Conservation (phyloP, 1,140 invertebrate genomes). For the Lutraria rhynchaena region DNA sequence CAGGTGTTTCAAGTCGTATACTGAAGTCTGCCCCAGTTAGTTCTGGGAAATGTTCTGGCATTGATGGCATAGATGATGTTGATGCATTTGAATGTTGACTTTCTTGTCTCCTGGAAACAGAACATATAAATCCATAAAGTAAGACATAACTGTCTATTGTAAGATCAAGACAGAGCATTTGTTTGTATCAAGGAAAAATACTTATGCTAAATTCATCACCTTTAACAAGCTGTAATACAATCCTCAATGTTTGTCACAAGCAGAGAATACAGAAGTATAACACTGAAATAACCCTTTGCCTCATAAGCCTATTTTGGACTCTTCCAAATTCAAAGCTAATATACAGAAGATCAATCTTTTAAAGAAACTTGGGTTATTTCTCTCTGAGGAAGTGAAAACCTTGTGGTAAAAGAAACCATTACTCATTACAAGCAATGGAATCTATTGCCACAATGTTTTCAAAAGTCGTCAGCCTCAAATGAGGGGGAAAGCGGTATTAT, state of each 20-base stretch:
- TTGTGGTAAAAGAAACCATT: too few species aligned
- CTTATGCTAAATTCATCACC: neutral
- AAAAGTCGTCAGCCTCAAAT: too few species aligned
- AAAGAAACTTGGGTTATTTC: too few species aligned
- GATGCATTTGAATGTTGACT: conserved; percentile 70
- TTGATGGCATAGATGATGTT: conserved; percentile 65
- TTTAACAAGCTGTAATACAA: neutral
- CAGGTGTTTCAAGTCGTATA: conserved; percentile 66
- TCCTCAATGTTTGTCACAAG: neutral
- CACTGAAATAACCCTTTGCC: too few species aligned
- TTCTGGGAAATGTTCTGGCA: conserved; percentile 66
- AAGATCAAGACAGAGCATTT: too few species aligned
- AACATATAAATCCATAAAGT: neutral
- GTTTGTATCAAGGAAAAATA: neutral
- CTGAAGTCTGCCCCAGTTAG: conserved; percentile 60
- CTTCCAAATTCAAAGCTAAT: too few species aligned
- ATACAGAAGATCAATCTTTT: too few species aligned
- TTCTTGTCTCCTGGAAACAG: conserved; percentile 66
- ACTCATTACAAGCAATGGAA: too few species aligned
- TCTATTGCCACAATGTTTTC: too few species aligned
- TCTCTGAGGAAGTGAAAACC: too few species aligned
- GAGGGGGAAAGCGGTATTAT: too few species aligned
- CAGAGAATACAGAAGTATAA: neutral
- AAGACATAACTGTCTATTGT: neutral
- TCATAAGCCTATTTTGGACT: too few species aligned